These are phyloP conservation scores for Smutsia temminckii DNA, from an alignment of 2,797 vertebrate genomes.

Conservation along the genomic window DNA sequence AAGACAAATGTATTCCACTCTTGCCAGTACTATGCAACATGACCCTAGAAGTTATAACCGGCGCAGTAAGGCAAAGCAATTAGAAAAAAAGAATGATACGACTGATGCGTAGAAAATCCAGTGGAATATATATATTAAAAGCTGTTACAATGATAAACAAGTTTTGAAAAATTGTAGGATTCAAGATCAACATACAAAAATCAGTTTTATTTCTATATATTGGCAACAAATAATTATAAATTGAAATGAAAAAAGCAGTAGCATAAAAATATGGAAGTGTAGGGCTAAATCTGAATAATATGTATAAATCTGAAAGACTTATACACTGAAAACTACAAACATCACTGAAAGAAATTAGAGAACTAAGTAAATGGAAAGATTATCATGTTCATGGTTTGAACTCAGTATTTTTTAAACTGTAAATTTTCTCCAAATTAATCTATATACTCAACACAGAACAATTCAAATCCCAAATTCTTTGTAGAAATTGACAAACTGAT, in stretches of 20 bases:
- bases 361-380: neutral
- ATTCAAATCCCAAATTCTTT: neutral
- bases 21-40: neutral
- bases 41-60: neutral
- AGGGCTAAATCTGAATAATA: neutral
- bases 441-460: neutral
- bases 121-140: neutral
- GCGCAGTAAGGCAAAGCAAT: neutral
- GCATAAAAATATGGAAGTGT: neutral
- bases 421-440: neutral
- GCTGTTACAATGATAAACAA: neutral
- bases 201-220: neutral
- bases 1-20: neutral
- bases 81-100: neutral
- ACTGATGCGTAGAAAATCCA: neutral
- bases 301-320: neutral
- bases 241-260: neutral
- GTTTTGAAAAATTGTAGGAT: neutral
- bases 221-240: neutral
- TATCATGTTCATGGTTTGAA: neutral
- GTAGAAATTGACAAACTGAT: neutral
- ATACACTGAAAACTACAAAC: neutral
- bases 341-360: neutral
- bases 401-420: neutral
- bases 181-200: neutral